phyloP scores from a whole-genome alignment of 2,113 vertebrate genomes.

The Atlantisia rogersi region DNA sequence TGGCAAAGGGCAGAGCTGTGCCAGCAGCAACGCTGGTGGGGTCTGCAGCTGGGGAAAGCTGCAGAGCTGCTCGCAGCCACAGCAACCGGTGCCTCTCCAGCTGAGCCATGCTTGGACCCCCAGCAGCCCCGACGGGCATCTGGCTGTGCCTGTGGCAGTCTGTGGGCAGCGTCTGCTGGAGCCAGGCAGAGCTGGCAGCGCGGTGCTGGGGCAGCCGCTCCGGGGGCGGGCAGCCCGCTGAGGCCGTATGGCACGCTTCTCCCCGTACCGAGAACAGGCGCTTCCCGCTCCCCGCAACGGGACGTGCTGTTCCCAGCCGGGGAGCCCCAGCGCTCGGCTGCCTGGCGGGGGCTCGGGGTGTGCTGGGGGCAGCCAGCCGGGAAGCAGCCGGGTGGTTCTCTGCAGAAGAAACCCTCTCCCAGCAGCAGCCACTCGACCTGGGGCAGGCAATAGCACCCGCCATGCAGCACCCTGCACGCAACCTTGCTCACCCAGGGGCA shows the following conservation, averaged over 20 bases:
- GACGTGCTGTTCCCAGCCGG: background rate
- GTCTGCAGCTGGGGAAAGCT: background rate
- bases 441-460: accelerated
- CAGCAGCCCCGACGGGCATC: background rate
- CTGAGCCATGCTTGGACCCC: accelerated
- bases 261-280: background rate
- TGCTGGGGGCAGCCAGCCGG: background rate
- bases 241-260: background rate
- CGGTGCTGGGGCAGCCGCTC: background rate
- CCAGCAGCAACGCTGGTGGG: accelerated
- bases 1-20: background rate
- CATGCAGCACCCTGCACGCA: accelerated
- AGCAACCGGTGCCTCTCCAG: accelerated
- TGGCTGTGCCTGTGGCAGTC: accelerated
- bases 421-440: background rate
- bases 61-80: background rate
- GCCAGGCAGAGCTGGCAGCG: background rate
- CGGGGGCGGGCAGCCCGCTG: background rate
- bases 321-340: accelerated
- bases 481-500: background rate
- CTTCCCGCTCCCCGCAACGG: accelerated
- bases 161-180: background rate
- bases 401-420: accelerated
- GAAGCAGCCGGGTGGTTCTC: accelerated
- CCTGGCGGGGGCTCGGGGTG: background rate